These are phyloP conservation scores for Parelbella ahira DNA, from an alignment of 2,888 invertebrate species.

Conservation along the genomic window DNA sequence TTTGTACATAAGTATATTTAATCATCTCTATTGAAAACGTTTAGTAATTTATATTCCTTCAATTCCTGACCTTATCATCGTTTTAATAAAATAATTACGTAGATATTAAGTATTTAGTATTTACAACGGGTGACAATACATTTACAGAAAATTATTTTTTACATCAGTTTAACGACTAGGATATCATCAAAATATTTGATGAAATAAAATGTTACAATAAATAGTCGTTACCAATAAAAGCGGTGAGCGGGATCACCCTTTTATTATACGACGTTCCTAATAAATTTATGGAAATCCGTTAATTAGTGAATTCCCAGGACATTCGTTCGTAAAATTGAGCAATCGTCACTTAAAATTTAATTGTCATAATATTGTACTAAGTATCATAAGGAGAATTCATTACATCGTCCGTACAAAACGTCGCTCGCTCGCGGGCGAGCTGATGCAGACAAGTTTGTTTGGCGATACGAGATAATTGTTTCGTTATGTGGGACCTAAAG, in stretches of 20 bases:
- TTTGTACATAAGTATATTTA: constrained; percentile 32
- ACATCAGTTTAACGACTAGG: constrained; percentile 12
- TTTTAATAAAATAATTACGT: constrained; percentile 3
- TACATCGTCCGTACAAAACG: too few species aligned
- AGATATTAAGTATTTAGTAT: constrained; percentile 7
- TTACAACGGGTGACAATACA: constrained; percentile 2
- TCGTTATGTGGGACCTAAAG: background rate
- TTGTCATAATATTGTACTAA: constrained; percentile 66
- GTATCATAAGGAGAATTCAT: constrained; percentile 60
- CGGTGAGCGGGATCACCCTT: constrained; percentile 7
- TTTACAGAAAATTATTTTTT: constrained; percentile 18
- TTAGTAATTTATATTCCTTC: constrained; percentile 30
- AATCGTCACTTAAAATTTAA: constrained; percentile 66
- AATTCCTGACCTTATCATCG: constrained; percentile 54
- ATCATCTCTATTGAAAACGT: constrained; percentile 2
- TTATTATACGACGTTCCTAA: background rate
- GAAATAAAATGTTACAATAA: constrained; percentile 9
- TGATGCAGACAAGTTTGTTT: too few species aligned
- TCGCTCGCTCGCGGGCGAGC: too few species aligned
- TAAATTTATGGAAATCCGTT: constrained; percentile 12
- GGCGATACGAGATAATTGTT: background rate
- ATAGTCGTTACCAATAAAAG: constrained; percentile 6
- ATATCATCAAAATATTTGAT: constrained; percentile 16
- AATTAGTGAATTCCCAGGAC: constrained; percentile 18
- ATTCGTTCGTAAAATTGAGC: constrained; percentile 67